Evolutionary conservation across 2,113 vertebrate genomes (phyloP).

Genomic region (Chaetops frenatus): DNA sequence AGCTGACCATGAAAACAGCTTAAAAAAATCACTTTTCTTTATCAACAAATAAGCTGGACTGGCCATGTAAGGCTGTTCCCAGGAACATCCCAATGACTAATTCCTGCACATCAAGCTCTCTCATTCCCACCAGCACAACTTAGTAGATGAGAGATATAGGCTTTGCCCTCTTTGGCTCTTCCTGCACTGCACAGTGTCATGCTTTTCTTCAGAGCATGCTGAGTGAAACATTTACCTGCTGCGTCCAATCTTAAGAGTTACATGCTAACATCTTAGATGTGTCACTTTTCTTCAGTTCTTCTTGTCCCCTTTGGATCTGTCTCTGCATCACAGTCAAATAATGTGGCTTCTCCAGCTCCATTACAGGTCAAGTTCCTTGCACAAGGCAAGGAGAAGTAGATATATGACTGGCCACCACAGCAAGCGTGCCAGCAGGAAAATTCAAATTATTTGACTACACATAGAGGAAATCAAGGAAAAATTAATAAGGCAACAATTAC

Average conservation of each 20-base stretch:
- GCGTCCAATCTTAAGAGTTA: not conserved
- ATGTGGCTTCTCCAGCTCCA: accelerated
- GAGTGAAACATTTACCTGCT: not conserved
- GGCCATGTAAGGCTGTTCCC: not conserved
- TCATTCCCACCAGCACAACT: not conserved
- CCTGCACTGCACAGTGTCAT: not conserved
- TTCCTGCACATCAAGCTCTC: not conserved
- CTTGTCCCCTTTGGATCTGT: accelerated
- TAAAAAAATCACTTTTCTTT: not conserved
- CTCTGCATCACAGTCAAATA: not conserved
- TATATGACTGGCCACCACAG: not conserved
- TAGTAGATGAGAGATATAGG: not conserved
- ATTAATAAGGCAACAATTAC: not conserved
- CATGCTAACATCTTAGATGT: not conserved
- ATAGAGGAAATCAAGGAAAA: not conserved
- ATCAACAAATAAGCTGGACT: not conserved
- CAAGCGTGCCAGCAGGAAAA: not conserved
- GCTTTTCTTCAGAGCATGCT: not conserved
- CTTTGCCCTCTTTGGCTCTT: not conserved
- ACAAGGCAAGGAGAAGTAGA: not conserved
- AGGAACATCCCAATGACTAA: not conserved
- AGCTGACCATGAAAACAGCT: not conserved
- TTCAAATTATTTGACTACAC: not conserved
- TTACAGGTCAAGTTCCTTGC: not conserved
- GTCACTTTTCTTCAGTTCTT: not conserved